These are phyloP conservation scores for Oryzias sinensis DNA, from an alignment of 2,797 vertebrate species.

Conservation along the genomic window DNA sequence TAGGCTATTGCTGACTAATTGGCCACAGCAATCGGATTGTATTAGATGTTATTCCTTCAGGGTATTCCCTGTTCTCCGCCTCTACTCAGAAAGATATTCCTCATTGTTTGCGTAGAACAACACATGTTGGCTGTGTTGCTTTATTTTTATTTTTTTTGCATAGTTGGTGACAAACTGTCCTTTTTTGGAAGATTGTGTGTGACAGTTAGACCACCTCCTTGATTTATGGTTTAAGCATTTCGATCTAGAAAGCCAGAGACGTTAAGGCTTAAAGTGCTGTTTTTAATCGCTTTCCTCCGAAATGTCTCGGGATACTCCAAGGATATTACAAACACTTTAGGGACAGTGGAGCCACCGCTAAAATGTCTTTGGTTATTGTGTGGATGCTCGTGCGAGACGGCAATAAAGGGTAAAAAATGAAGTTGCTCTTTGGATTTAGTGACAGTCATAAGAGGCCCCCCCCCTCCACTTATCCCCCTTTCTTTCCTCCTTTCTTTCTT, in stretches of 20 bases:
- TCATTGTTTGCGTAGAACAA: constrained; percentile 50
- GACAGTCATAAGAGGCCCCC: constrained; percentile 32
- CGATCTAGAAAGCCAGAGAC: constrained; percentile 35
- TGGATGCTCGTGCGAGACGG: constrained; percentile 37
- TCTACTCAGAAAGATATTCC: constrained; percentile 49
- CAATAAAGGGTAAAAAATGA: constrained; percentile 66
- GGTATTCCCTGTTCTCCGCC: constrained; percentile 60
- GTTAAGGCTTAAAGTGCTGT: constrained; percentile 30
- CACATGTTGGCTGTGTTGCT: constrained; percentile 45
- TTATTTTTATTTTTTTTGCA: constrained; percentile 25
- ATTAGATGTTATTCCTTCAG: constrained; percentile 68
- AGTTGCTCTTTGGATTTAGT: constrained; percentile 56
- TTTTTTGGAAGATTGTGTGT: constrained; percentile 20
- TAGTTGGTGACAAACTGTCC: constrained; percentile 10
- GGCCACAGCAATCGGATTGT: constrained; percentile 62
- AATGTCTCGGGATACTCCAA: constrained; percentile 42
- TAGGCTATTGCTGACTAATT: constrained; percentile 58
- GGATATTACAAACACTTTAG: constrained; percentile 43
- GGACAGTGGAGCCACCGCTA: constrained; percentile 36
- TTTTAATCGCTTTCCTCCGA: constrained; percentile 49
- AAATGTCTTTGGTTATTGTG: constrained; percentile 54
- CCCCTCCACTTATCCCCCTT: constrained; percentile 22
- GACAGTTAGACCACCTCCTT: constrained; percentile 15
- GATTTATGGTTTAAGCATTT: constrained; percentile 31
- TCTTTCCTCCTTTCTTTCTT: constrained; percentile 12